phyloP scores from a whole-genome alignment of 2,113 vertebrate species.

The Microcebus ravelobensis region DNA sequence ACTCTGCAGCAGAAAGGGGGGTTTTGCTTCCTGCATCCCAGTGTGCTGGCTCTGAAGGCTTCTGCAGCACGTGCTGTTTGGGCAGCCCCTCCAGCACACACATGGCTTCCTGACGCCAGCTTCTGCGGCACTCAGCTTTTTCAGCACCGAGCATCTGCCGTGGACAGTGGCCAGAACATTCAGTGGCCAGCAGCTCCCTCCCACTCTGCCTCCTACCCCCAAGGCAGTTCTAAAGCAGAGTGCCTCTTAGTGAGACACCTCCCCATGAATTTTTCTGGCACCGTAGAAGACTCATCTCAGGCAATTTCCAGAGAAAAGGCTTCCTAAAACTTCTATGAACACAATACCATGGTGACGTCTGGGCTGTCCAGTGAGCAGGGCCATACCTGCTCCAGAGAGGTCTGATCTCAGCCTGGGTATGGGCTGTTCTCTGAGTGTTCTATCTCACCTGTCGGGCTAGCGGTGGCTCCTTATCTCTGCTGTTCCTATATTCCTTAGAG shows the following conservation, averaged over 20 bases:
- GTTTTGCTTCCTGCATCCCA: not conserved
- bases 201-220: not conserved
- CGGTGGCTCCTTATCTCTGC: not conserved
- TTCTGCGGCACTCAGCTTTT: not conserved
- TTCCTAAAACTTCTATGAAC: not conserved
- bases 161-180: not conserved
- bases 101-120: not conserved
- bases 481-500: not conserved
- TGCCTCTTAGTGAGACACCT: not conserved
- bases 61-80: not conserved
- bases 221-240: not conserved
- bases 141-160: not conserved
- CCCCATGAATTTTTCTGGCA: not conserved
- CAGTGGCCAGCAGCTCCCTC: not conserved
- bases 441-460: rapidly evolving
- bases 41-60: not conserved
- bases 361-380: not conserved
- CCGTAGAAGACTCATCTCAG: not conserved
- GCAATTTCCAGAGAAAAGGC: not conserved
- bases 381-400: not conserved
- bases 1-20: not conserved
- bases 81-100: not conserved
- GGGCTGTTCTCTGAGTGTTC: not conserved
- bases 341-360: not conserved
- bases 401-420: not conserved